These are phyloP conservation scores for Melanogrammus aeglefinus DNA, from an alignment of 2,797 vertebrate species.

Conservation along the genomic window DNA sequence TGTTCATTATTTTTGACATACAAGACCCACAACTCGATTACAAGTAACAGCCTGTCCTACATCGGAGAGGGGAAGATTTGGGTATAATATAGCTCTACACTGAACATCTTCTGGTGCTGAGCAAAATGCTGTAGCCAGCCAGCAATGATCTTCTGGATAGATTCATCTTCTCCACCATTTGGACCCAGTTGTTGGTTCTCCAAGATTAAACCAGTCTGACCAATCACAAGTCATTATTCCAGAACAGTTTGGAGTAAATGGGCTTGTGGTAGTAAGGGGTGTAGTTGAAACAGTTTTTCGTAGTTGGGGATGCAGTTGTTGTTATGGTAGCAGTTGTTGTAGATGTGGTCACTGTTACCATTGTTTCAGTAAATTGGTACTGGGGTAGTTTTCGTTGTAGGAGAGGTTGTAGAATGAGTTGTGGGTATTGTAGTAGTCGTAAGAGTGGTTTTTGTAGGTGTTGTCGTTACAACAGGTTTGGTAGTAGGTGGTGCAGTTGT, in stretches of 20 bases:
- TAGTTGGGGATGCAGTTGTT: too few relatives aligned
- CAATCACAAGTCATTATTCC: constrained; percentile 15
- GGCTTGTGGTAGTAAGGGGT: background rate
- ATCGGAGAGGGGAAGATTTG: too few relatives aligned
- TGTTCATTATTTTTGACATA: background rate
- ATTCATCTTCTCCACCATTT: constrained; percentile 40
- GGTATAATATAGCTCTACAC: constrained; percentile 30
- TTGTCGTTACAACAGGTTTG: background rate
- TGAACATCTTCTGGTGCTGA: constrained; percentile 7
- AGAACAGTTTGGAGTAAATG: background rate
- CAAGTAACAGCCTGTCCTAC: too few relatives aligned
- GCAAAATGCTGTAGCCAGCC: constrained; percentile 21
- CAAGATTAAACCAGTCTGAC: constrained; percentile 37
- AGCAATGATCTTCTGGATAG: constrained; percentile 33
- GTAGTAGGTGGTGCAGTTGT: background rate
- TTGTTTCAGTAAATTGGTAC: too few relatives aligned
- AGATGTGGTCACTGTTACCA: too few relatives aligned
- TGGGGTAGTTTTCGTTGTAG: too few relatives aligned
- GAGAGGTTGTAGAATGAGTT: background rate
- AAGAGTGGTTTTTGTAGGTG: background rate
- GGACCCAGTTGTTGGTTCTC: constrained; percentile 28
- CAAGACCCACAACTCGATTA: background rate
- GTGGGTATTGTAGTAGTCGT: constrained; percentile 6
- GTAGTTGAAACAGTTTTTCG: too few relatives aligned
- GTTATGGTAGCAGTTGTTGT: too few relatives aligned